Evolutionary conservation across 1,140 invertebrate species (phyloP), one percentile per base, ranked within the genome.

Genomic region (Drosophila kepulauana): DNA sequence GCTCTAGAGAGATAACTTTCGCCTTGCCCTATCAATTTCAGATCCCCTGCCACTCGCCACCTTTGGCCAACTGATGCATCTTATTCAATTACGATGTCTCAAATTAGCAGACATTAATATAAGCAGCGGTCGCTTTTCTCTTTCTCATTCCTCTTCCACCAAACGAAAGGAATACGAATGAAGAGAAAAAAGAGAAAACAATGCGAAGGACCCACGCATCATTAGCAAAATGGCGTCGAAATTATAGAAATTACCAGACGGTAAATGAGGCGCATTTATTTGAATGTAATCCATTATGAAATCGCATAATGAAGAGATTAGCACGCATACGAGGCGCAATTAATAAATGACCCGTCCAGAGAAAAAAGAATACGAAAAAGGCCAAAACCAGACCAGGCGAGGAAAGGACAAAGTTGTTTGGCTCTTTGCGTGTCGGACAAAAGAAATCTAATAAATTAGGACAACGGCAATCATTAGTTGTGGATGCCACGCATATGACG

Each of bases 251-350:
- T 89, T 88, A 89, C 78, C 73, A 82, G 54, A 11, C 68, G 77
- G 75, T 79, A 88, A 88, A 89, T 89, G 70, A 79, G 85, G 69
- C 70, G 72, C 84, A 88, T 88, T 88, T 88, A 88, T 88, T 88
- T 89, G 81, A 88, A 89, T 85, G 84, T 88, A 88, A 89, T 89
- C 81, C 84, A 88, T 88, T 88, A 88, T 88, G 84, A 85, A 89
- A 89, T 85, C 84, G 85, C 81, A 88, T 88, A 88, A 88, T 88
- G 84, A 88, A 88, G 84, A 88, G 84, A 88, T 88, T 88, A 88
- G 79, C 84, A 88, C 77, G 72, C 81, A 85, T 78, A 72, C 78
- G 76, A 79, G 64, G 46, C 74, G 75, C 85, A 88, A 88, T 88
- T 88, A 88, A 88, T 88, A 88, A 88, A 88, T 88, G 84, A 88